Base-by-base conservation (phyloP, 2,113 vertebrate species). In the Engraulis encrasicolus region DNA sequence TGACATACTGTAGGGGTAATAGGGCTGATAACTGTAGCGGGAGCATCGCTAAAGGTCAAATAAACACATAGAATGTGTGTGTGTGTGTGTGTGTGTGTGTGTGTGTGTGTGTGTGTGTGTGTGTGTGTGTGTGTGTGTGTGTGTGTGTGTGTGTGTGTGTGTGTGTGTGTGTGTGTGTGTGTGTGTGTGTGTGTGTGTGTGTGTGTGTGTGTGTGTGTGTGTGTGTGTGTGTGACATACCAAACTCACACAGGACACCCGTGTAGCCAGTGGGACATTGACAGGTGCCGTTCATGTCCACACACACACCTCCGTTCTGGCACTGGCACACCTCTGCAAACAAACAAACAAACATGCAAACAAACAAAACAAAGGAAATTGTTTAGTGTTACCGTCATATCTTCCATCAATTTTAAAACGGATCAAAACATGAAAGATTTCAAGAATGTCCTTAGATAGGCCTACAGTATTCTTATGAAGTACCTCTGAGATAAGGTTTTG, bases 171-270 rank as follows among this genome's bases (percentile, higher is more conserved):
- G 1, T 34, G 27, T 74, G 66, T 18, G 27, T 15, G 66, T 1
- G 2, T n/a, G 23, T 61, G 58, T 66, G 1, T 6, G 19, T 23
- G 66, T 74, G 27, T 74, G 66, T 74, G 23, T 34, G 27, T 34
- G 11, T 14, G 2, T 20, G 19, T 6, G 52, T 54, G 52, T 17
- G 3, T 74, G 66, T 74, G 31, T 34, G 12, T 31, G 27, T 71
- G 61, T 71, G 61, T 34, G 9, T 71, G 61, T 71, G 61, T 71
- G 11, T 83, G 61, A 92, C 96, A 80, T 94, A 99, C 98, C 98
- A 0, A 98, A 96, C 93, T 99, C 97, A 91, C 98, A 99, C 88
- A 96, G 95, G 79, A 96, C 93, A 82, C 98, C 98, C 5, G 98
- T 98, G 94, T 96, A 98, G 49, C 97, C 97, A 0, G 96, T 92